Conservation (phyloP, 92 coral and sea anemone genomes). For the Hydrozoanthus gracilis region DNA sequence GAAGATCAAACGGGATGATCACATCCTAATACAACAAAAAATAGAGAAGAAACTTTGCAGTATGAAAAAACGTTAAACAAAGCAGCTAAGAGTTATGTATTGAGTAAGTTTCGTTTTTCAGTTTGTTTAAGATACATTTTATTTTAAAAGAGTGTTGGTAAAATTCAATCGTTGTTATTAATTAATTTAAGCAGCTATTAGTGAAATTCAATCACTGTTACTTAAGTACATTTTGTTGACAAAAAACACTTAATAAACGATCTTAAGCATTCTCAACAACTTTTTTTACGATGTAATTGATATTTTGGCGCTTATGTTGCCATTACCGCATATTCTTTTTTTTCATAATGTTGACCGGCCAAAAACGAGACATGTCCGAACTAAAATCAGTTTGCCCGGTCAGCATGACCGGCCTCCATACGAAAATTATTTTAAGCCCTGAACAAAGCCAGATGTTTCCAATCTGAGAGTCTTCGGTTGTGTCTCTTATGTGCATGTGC, state of each 20-base stretch:
- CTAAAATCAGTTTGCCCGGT: no score
- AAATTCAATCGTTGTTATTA: slow-evolving; percentile 21
- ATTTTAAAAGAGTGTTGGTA: background rate
- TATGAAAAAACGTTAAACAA: slow-evolving; percentile 29
- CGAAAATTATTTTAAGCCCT: slow-evolving; percentile 29
- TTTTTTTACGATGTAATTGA: slow-evolving; percentile 19
- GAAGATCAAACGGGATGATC: slow-evolving; percentile 32
- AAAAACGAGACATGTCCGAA: no score
- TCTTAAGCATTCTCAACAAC: slow-evolving; percentile 18
- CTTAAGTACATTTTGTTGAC: no score
- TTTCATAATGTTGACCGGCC: no score
- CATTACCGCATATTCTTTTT: no score
- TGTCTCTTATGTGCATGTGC: slow-evolving; percentile 60
- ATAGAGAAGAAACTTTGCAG: slow-evolving; percentile 31
- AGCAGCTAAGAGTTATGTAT: slow-evolving; percentile 35
- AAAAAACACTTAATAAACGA: background rate
- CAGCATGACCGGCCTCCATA: slow-evolving; percentile 31
- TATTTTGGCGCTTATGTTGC: slow-evolving; percentile 22
- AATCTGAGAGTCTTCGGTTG: slow-evolving; percentile 71
- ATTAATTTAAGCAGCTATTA: no score
- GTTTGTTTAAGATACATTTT: background rate
- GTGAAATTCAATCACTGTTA: no score
- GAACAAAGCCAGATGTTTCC: slow-evolving; percentile 61
- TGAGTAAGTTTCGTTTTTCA: slow-evolving; percentile 31
- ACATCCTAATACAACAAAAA: slow-evolving; percentile 30